Evolutionary conservation across 1,140 invertebrate species (phyloP).

Genomic region (Neelides sp.): DNA sequence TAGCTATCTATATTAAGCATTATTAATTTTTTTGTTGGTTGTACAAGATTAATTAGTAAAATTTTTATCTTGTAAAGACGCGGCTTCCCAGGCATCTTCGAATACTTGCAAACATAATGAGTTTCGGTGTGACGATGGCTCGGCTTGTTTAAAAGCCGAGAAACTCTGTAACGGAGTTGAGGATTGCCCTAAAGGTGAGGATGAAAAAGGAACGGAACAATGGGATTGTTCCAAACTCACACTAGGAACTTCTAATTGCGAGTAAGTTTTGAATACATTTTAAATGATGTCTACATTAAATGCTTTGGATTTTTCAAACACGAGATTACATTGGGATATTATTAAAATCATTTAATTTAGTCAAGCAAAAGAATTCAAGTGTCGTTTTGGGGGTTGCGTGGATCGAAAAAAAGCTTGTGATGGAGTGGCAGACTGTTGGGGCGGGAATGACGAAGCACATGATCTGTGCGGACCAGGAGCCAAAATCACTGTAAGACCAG

Average conservation of each 20-base stretch:
- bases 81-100: too few species aligned
- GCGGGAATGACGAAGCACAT: not conserved
- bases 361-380: slow-evolving; percentile 6
- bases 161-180: slow-evolving; percentile 13
- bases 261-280: not conserved
- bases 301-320: not conserved
- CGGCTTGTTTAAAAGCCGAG: slow-evolving; percentile 7
- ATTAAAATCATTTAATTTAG: not conserved
- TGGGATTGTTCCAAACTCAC: slow-evolving; percentile 11
- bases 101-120: slow-evolving; percentile 15
- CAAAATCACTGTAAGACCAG: not conserved
- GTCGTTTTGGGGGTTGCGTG: slow-evolving; percentile 16
- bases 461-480: not conserved
- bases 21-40: too few species aligned
- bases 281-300: too few species aligned
- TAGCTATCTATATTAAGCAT: too few species aligned
- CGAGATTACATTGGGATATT: not conserved
- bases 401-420: slow-evolving; percentile 5
- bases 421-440: slow-evolving; percentile 10
- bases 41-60: too few species aligned
- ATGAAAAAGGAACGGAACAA: slow-evolving; percentile 5
- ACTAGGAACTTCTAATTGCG: not conserved
- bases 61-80: too few species aligned
- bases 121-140: slow-evolving; percentile 13
- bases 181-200: slow-evolving; percentile 7